These are phyloP conservation scores for Andrena camellia DNA, from an alignment of 2,888 invertebrate species.

Conservation along the genomic window DNA sequence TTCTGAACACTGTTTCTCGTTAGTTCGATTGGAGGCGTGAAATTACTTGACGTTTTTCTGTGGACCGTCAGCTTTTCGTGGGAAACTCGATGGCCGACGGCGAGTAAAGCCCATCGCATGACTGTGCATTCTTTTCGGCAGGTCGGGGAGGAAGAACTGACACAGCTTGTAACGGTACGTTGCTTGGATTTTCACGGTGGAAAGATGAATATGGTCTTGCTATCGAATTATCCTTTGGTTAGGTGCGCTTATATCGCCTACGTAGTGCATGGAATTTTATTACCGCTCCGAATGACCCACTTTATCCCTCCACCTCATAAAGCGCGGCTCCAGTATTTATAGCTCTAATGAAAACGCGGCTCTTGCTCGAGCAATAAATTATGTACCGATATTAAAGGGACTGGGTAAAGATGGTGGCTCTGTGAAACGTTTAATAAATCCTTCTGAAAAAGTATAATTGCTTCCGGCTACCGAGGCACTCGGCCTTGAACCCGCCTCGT, in stretches of 20 bases:
- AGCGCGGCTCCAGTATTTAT: constrained; percentile 48
- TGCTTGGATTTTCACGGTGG: neutral
- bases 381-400: constrained; percentile 44
- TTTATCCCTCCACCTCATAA: constrained; percentile 39
- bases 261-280: constrained; percentile 45
- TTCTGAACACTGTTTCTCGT: neutral
- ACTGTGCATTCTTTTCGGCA: neutral
- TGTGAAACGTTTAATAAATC: constrained; percentile 64
- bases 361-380: constrained; percentile 40
- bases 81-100: neutral
- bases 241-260: neutral
- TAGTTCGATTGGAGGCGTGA: neutral
- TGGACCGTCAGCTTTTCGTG: neutral
- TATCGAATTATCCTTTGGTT: constrained; percentile 24
- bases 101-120: neutral
- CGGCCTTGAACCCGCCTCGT: constrained; percentile 62
- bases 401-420: constrained; percentile 4
- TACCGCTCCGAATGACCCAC: constrained; percentile 42
- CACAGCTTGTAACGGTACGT: neutral
- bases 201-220: neutral
- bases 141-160: constrained; percentile 7
- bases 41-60: neutral
- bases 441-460: constrained; percentile 61
- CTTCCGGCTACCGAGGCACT: constrained; percentile 63
- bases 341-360: constrained; percentile 49